phyloP scores from a whole-genome alignment of 1,140 invertebrate species.

The Theocolax elegans region DNA sequence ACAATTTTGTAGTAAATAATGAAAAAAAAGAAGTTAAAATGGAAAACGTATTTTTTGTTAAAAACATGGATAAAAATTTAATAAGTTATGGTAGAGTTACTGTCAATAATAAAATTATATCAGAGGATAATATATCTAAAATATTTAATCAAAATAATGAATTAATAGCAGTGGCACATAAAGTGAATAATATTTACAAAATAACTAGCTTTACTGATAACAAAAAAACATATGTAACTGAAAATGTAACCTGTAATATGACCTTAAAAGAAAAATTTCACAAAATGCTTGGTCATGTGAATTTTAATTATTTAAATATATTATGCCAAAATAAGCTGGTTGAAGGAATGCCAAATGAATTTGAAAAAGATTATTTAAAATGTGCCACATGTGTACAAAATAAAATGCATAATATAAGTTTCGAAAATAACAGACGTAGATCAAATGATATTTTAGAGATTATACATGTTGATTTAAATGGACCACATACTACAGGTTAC shows the following conservation, averaged over 20 bases:
- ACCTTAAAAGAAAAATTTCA: conserved; percentile 18
- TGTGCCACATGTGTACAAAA: conserved; percentile 4
- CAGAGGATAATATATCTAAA: neutral
- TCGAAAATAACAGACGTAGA: conserved; percentile 2
- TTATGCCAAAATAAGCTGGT: conserved; percentile 6
- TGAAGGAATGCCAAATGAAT: neutral
- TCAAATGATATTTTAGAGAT: conserved; percentile 3
- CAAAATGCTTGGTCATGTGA: conserved; percentile 4
- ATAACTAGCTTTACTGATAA: neutral
- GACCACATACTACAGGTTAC: neutral
- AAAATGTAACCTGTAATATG: neutral
- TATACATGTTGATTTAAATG: conserved; percentile 4
- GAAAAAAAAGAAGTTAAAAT: neutral
- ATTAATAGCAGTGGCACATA: conserved; percentile 15
- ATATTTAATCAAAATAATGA: conserved; percentile 17
- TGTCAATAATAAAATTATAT: neutral
- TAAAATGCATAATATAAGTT: conserved; percentile 16
- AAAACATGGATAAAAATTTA: conserved; percentile 23
- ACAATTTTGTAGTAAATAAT: neutral
- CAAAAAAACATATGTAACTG: neutral
- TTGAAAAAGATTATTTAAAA: conserved; percentile 5
- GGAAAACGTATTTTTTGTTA: neutral
- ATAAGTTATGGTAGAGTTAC: conserved; percentile 3
- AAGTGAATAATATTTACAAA: neutral
- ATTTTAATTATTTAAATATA: conserved; percentile 22